Evolutionary conservation across 2,797 vertebrate species (phyloP).

Genomic region (Anas flavirostris): DNA sequence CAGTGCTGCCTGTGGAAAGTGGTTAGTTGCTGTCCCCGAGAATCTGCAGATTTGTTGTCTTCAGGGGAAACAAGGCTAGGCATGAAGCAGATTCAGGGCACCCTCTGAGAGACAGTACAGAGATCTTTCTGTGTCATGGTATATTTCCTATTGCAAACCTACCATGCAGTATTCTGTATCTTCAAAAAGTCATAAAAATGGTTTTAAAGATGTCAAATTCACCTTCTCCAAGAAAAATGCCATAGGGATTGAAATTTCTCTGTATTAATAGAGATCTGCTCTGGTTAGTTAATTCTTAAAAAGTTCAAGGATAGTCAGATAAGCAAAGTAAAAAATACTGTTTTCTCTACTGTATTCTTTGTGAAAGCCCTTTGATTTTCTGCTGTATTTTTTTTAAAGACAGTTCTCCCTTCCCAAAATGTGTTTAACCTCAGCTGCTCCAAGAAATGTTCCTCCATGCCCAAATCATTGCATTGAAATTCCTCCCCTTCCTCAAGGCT

Average conservation of each 20-base stretch:
- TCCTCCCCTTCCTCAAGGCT: neutral
- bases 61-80: neutral
- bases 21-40: neutral
- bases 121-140: rapidly evolving
- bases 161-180: rapidly evolving
- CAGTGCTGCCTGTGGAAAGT: neutral
- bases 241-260: neutral
- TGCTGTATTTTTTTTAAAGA: neutral
- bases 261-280: neutral
- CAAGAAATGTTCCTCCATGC: neutral
- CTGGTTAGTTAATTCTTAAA: neutral
- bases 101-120: neutral
- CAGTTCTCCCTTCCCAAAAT: neutral
- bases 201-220: neutral
- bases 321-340: neutral
- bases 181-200: neutral
- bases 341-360: neutral
- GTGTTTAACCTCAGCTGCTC: neutral
- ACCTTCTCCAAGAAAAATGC: neutral
- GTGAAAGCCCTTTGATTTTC: neutral
- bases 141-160: neutral
- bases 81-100: neutral
- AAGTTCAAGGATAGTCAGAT: neutral
- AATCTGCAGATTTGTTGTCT: neutral
- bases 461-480: neutral